Evolutionary conservation across 2,888 invertebrate species (phyloP).

Genomic region (Caradrina kadenii): DNA sequence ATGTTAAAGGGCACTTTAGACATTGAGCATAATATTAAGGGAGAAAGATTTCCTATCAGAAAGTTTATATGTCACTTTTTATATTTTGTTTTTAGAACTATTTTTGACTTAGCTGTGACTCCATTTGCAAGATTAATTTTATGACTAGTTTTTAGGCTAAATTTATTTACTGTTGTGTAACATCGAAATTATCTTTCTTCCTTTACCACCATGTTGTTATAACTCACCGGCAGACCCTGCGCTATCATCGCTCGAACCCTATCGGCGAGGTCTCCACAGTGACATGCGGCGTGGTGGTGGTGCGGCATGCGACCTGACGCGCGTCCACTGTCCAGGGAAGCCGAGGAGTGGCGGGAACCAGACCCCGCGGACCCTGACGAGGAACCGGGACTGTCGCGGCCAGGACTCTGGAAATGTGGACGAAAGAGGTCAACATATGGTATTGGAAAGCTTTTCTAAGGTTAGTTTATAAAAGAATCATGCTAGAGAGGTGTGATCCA

Average conservation of each 20-base stretch:
- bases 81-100: too few relatives aligned
- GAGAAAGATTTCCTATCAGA: too few relatives aligned
- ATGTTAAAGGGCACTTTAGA: background rate
- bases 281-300: conserved; percentile 94
- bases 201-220: background rate
- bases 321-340: conserved; percentile 97
- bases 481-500: too few relatives aligned
- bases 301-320: conserved; percentile 95
- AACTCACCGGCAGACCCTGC: conserved; percentile 93
- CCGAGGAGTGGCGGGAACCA: conserved; percentile 97
- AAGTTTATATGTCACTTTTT: too few relatives aligned
- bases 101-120: too few relatives aligned
- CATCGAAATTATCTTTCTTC: background rate
- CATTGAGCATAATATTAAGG: too few relatives aligned
- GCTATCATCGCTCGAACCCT: conserved; percentile 91
- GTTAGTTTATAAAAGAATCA: too few relatives aligned
- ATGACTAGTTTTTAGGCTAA: too few relatives aligned
- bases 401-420: conserved; percentile 93
- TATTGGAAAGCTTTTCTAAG: background rate
- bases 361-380: conserved; percentile 97
- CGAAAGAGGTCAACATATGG: conserved; percentile 14
- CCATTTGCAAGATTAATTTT: background rate
- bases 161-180: background rate
- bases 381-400: conserved; percentile 97
- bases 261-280: conserved; percentile 94